These are phyloP conservation scores for Monochamus alternatus DNA, from an alignment of 2,888 invertebrate species.

Conservation along the genomic window DNA sequence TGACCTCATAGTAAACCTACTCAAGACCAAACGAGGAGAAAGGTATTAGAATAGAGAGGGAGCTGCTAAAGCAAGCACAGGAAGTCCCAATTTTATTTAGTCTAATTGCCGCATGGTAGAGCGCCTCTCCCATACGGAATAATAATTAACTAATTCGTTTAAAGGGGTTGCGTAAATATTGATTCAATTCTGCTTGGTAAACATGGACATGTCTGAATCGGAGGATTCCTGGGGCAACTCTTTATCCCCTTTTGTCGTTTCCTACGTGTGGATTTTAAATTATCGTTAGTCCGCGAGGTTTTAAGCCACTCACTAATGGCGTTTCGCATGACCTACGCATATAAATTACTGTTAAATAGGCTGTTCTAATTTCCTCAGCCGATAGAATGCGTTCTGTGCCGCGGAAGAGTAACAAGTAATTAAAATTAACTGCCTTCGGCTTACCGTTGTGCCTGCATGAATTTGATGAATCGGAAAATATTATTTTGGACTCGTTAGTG, in stretches of 20 bases:
- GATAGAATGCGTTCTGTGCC: constrained; percentile 2
- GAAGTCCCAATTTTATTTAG: no score
- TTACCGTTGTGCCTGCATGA: not conserved
- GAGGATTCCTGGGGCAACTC: constrained; percentile 35
- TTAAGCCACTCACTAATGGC: constrained; percentile 42
- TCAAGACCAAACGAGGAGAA: no score
- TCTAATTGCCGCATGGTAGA: no score
- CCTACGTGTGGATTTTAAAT: constrained; percentile 36
- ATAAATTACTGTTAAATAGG: constrained; percentile 44
- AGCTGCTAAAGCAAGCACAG: no score
- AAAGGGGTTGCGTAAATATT: constrained; percentile 34
- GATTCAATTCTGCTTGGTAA: constrained; percentile 39
- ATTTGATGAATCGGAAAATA: constrained; percentile 4
- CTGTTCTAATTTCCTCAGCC: constrained; percentile 37
- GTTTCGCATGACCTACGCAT: constrained; percentile 40
- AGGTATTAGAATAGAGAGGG: no score
- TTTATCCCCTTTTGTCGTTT: constrained; percentile 34
- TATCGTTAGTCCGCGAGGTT: constrained; percentile 40
- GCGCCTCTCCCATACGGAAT: not conserved
- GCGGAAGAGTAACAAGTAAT: not conserved
- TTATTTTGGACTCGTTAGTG: constrained; percentile 2
- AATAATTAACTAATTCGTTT: constrained; percentile 43
- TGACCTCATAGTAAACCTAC: no score
- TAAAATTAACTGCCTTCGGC: not conserved
- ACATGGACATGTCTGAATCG: constrained; percentile 38